Conservation (phyloP, 2,888 invertebrate genomes). For the Tipula confusa region DNA sequence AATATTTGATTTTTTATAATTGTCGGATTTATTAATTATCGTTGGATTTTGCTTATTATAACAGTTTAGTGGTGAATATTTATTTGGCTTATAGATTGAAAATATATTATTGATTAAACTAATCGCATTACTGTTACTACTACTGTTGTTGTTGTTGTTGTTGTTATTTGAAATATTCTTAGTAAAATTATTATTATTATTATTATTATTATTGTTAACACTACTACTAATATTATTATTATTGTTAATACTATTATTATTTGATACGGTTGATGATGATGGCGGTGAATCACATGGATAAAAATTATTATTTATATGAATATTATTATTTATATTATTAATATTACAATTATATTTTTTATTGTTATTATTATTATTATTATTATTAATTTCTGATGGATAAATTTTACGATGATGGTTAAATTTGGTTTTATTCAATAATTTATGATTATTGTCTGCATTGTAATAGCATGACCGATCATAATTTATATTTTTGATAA, state of each 20-base stretch:
- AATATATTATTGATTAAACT: slow-evolving; percentile 50
- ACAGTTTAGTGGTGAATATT: slow-evolving; percentile 50
- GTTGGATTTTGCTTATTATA: slow-evolving; percentile 43
- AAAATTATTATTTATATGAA: slow-evolving; percentile 49
- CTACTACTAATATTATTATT: slow-evolving; percentile 34
- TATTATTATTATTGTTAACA: slow-evolving; percentile 40
- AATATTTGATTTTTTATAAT: slow-evolving; percentile 47
- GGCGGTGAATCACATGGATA: slow-evolving; percentile 43
- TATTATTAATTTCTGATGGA: slow-evolving; percentile 46
- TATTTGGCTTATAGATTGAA: slow-evolving; percentile 50
- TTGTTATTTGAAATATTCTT: slow-evolving; percentile 42
- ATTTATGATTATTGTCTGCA: slow-evolving; percentile 12
- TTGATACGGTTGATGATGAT: neutral
- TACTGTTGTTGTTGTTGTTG: slow-evolving; percentile 34
- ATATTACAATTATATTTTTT: slow-evolving; percentile 38
- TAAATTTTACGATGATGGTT: slow-evolving; percentile 40
- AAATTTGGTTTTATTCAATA: neutral
- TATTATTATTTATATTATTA: slow-evolving; percentile 43
- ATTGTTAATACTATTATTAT: slow-evolving; percentile 40
- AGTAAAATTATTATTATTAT: slow-evolving; percentile 40
- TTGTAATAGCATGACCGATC: neutral
- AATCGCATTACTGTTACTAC: slow-evolving; percentile 44
- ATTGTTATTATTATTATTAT: slow-evolving; percentile 48
- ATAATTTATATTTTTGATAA: slow-evolving; percentile 5
- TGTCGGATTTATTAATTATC: slow-evolving; percentile 34